Percentiles rank a stretch among this genome's conserved stretches.
phyloP scores from a whole-genome alignment of 2,113 vertebrate species.

The Myrmecobius fasciatus region DNA sequence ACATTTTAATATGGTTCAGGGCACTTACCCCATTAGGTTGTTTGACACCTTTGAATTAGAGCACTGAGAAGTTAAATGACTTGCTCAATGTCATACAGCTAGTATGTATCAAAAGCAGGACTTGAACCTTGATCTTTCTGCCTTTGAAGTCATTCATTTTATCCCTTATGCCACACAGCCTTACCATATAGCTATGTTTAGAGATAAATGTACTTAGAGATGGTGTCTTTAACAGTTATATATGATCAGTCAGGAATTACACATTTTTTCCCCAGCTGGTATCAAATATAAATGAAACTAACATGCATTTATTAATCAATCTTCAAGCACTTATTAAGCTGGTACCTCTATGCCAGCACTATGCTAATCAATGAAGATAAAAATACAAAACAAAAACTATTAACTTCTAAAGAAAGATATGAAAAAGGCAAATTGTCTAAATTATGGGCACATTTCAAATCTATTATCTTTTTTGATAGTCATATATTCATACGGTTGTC shows the following conservation, averaged over 20 bases:
- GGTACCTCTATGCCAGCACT: not conserved
- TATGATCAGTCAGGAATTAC: not conserved
- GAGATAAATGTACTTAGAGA: not conserved
- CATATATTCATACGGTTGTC: constrained; percentile 15
- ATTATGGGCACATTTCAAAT: constrained; percentile 11
- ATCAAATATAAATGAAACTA: constrained; percentile 5
- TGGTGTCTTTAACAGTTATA: not conserved
- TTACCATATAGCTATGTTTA: not conserved
- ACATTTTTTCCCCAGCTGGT: not conserved
- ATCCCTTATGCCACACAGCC: not conserved
- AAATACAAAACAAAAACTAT: not conserved
- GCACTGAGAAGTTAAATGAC: not conserved
- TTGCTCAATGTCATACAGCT: not conserved
- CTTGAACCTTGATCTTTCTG: not conserved
- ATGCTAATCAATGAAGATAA: not conserved
- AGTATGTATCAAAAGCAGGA: not conserved
- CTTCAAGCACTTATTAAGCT: not conserved
- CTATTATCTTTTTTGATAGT: not conserved
- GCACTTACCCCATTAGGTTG: not conserved
- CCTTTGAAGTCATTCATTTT: not conserved
- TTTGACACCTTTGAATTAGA: not conserved
- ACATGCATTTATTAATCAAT: not conserved
- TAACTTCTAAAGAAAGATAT: not conserved
- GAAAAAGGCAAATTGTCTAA: constrained; percentile 3
- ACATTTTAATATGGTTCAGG: not conserved